A percentile compares a stretch with the other conserved stretches of the same genome.
These are phyloP conservation scores for Onychomys arenicola DNA, from an alignment of 2,797 vertebrate species.

Conservation along the genomic window DNA sequence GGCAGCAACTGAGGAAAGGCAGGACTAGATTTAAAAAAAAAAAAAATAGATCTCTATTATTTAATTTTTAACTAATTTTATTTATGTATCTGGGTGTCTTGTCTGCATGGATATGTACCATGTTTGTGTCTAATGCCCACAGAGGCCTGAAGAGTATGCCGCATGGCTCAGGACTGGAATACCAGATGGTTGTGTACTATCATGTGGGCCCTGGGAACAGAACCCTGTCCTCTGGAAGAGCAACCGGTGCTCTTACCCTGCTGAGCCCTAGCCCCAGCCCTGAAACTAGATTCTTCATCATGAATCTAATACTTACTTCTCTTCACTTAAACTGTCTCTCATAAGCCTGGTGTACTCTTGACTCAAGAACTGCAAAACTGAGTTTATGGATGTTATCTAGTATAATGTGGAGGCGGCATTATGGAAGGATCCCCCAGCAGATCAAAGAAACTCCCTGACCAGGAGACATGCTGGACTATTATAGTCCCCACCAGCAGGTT, in stretches of 20 bases:
- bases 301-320: neutral
- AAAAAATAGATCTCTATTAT: neutral
- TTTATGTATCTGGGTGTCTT: neutral
- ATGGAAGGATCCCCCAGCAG: neutral
- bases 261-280: neutral
- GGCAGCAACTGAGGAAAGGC: neutral
- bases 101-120: neutral
- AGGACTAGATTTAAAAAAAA: neutral
- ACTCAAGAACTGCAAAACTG: neutral
- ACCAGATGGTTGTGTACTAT: neutral
- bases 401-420: neutral
- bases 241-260: too few relatives aligned
- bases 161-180: neutral
- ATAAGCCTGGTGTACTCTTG: neutral
- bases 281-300: neutral
- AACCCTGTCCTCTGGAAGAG: neutral
- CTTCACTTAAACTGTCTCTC: neutral
- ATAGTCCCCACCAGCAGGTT: neutral
- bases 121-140: neutral
- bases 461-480: neutral
- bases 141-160: neutral
- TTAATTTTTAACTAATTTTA: neutral
- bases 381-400: neutral
- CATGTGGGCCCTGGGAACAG: neutral
- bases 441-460: neutral